phyloP scores from a whole-genome alignment of 92 coral and sea anemone genomes.

The Bergia sp. region DNA sequence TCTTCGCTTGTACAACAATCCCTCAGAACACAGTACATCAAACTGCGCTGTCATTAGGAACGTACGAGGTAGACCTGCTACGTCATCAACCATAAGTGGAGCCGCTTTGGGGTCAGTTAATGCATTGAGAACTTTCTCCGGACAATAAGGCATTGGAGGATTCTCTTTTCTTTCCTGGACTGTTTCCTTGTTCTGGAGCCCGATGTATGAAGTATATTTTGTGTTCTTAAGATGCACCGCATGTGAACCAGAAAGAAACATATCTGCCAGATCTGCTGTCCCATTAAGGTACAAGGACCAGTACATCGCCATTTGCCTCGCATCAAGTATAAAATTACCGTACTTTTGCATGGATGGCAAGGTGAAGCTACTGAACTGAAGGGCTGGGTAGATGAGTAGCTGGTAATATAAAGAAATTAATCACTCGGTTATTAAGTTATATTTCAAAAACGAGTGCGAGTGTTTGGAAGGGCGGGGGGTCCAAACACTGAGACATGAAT shows the following conservation, averaged over 20 bases:
- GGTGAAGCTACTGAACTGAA: conserved; percentile 43
- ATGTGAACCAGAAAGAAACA: conserved; percentile 22
- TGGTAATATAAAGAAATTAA: conserved; percentile 1
- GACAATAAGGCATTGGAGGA: conserved; percentile 6
- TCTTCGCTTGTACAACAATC: conserved; percentile 45
- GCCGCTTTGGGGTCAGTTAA: conserved; percentile 52
- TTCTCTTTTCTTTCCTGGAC: not conserved
- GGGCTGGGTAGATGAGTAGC: conserved; percentile 40
- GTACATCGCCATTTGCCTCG: not conserved
- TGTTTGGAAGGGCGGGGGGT: no score
- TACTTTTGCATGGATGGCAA: conserved; percentile 42
- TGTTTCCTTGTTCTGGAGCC: not conserved
- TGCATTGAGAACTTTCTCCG: conserved; percentile 28
- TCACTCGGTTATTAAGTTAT: not conserved
- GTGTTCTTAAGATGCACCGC: conserved; percentile 32
- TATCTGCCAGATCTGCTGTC: not conserved
- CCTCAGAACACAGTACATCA: conserved; percentile 59
- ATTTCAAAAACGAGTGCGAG: no score
- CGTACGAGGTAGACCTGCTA: conserved; percentile 49
- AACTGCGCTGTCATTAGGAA: conserved; percentile 46
- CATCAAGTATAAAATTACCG: not conserved
- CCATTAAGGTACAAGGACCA: conserved; percentile 54
- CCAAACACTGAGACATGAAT: no score
- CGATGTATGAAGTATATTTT: conserved; percentile 27
- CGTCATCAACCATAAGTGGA: conserved; percentile 58